phyloP scores from a whole-genome alignment of 2,888 invertebrate genomes.

The Limnephilus marmoratus region DNA sequence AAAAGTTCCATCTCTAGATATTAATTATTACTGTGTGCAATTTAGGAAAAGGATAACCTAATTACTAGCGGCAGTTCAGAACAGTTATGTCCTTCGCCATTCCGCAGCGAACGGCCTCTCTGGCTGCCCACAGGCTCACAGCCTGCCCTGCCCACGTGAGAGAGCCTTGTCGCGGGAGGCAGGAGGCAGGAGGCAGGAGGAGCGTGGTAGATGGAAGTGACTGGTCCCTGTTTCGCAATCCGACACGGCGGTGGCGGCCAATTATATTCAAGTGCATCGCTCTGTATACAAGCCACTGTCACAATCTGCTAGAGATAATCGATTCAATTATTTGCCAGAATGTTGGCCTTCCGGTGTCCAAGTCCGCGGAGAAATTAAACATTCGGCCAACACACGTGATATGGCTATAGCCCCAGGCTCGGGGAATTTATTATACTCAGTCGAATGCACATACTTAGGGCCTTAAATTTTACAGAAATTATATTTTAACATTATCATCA shows the following conservation, averaged over 20 bases:
- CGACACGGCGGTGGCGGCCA: not conserved
- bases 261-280: conserved; percentile 28
- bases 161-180: not conserved
- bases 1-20: not conserved
- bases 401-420: not conserved
- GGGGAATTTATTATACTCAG: not conserved
- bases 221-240: conserved; percentile 19
- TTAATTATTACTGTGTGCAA: not conserved
- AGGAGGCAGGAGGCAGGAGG: not conserved
- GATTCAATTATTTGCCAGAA: not conserved
- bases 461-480: too few species aligned
- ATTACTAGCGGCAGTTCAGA: not conserved
- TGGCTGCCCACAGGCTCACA: not conserved
- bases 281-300: not conserved
- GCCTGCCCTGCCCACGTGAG: not conserved
- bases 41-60: conserved; percentile 14
- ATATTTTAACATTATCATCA: too few species aligned
- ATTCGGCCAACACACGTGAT: not conserved
- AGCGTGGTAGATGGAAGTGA: not conserved
- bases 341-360: not conserved
- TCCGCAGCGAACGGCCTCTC: not conserved
- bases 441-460: too few species aligned
- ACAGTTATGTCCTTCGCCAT: conserved; percentile 30
- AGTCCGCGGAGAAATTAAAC: not conserved
- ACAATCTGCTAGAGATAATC: conserved; percentile 18